Evolutionary conservation across 2,797 vertebrate genomes (phyloP).

Genomic region (Potorous gilbertii): DNA sequence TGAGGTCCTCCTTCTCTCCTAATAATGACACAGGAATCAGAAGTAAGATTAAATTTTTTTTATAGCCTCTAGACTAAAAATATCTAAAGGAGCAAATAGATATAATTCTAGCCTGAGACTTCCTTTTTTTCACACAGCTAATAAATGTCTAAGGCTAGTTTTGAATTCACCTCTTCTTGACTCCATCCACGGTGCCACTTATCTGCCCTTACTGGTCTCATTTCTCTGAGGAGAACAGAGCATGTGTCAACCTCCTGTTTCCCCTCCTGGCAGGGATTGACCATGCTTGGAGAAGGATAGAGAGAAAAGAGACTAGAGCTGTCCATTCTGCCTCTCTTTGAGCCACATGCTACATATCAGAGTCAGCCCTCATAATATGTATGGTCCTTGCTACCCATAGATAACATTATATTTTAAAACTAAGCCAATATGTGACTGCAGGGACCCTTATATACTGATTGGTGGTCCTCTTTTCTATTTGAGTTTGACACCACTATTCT

Average conservation of each 20-base stretch:
- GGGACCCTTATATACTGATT: background rate
- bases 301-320: background rate
- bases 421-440: background rate
- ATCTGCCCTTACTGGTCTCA: too few relatives aligned
- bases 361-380: background rate
- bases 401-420: background rate
- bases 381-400: background rate
- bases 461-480: background rate
- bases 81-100: background rate
- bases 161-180: slow-evolving; percentile 23
- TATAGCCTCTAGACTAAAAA: background rate
- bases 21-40: background rate
- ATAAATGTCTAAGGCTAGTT: background rate
- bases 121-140: slow-evolving; percentile 3
- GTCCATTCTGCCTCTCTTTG: background rate
- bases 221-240: background rate
- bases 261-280: background rate
- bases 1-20: background rate
- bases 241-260: background rate
- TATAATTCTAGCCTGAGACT: background rate
- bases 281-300: background rate
- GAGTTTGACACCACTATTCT: background rate
- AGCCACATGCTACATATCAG: background rate
- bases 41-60: background rate
- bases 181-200: background rate